Percentiles rank a stretch among this genome's conserved stretches.
phyloP scores from a whole-genome alignment of 2,888 invertebrate genomes.

The Orchesella flavescens region DNA sequence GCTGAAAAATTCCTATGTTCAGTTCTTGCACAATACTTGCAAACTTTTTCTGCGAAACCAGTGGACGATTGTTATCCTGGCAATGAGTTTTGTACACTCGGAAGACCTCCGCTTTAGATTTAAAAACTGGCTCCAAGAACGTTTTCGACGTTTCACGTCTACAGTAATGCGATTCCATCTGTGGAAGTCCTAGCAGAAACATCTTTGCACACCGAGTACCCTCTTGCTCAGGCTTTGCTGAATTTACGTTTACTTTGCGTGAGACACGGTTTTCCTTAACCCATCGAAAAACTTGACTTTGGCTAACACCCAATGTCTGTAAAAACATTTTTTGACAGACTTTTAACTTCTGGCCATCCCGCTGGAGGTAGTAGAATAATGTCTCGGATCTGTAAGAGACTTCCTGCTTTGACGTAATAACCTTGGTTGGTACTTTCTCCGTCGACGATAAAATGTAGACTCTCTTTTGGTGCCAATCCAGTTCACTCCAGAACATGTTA shows the following conservation, averaged over 20 bases:
- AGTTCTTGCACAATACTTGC: neutral
- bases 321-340: slow-evolving; percentile 45
- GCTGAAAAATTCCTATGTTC: slow-evolving; percentile 44
- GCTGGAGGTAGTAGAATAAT: slow-evolving; percentile 6
- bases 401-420: neutral
- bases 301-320: slow-evolving; percentile 16
- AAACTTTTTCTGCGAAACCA: too few relatives aligned
- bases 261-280: neutral
- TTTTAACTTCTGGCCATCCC: neutral
- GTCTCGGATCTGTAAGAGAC: neutral
- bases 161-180: too few relatives aligned
- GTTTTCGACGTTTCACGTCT: neutral
- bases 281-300: slow-evolving; percentile 19
- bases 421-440: neutral
- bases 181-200: slow-evolving; percentile 33
- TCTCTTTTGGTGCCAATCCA: neutral
- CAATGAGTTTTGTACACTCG: neutral
- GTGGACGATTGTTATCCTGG: neutral
- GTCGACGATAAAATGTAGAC: neutral
- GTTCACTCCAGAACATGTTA: slow-evolving; percentile 8
- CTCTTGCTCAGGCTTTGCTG: too few relatives aligned
- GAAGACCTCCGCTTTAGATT: neutral
- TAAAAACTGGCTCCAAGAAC: slow-evolving; percentile 9
- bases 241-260: too few relatives aligned
- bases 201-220: neutral